Conservation (phyloP, 92 coral and sea anemone species). For the Heliopora coerulea region DNA sequence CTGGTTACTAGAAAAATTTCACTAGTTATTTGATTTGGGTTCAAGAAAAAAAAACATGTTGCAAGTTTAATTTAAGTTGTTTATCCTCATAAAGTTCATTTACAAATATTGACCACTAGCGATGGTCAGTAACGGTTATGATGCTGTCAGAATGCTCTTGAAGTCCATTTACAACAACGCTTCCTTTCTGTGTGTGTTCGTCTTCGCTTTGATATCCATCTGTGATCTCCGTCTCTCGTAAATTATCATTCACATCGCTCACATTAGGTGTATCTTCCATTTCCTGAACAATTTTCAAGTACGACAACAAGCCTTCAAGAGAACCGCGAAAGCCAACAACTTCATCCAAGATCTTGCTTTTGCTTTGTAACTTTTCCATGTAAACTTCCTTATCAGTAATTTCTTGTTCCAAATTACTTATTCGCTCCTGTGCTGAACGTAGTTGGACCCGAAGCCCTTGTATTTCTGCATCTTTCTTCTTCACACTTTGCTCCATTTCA, state of each 20-base stretch:
- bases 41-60: too few species aligned
- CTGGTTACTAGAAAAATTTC: too few species aligned
- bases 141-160: not conserved
- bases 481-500: constrained; percentile 79
- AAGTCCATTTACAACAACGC: constrained; percentile 30
- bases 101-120: not conserved
- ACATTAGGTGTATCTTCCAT: constrained; percentile 43
- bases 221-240: constrained; percentile 38
- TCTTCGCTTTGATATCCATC: constrained; percentile 34
- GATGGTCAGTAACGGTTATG: constrained; percentile 26
- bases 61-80: too few species aligned
- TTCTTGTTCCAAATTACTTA: constrained; percentile 65
- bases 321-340: constrained; percentile 81
- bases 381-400: constrained; percentile 62
- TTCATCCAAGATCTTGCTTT: constrained; percentile 84
- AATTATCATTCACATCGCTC: constrained; percentile 29
- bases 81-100: too few species aligned
- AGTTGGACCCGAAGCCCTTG: constrained; percentile 59
- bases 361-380: constrained; percentile 72
- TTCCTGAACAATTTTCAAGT: constrained; percentile 75
- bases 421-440: constrained; percentile 48
- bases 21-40: too few species aligned
- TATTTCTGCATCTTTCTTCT: constrained; percentile 84
- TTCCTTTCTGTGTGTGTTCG: constrained; percentile 13
- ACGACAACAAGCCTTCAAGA: constrained; percentile 79